phyloP scores from a whole-genome alignment of 2,113 vertebrate species.

The Melospiza georgiana region DNA sequence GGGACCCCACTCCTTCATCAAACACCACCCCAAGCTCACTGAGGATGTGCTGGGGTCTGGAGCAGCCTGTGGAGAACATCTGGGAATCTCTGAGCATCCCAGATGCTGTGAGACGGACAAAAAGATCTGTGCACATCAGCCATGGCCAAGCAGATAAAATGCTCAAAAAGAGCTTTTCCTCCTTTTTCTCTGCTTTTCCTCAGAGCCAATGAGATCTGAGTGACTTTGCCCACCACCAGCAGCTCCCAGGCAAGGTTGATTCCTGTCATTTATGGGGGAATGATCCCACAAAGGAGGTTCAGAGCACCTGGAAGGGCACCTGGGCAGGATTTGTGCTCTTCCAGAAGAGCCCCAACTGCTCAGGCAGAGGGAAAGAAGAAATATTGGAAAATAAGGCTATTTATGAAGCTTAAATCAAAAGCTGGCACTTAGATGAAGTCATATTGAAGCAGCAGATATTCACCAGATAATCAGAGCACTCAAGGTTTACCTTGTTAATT shows the following conservation, averaged over 20 bases:
- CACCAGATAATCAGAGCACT: not conserved
- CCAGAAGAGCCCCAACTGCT: not conserved
- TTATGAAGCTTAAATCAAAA: not conserved
- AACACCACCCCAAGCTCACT: not conserved
- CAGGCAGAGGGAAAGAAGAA: not conserved
- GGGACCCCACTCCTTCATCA: not conserved
- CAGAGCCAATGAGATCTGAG: not conserved
- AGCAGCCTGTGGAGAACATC: not conserved
- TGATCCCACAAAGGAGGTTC: not conserved
- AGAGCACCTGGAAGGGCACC: not conserved
- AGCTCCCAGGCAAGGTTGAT: not conserved
- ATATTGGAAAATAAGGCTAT: not conserved
- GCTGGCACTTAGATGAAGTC: not conserved
- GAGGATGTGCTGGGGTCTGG: accelerated
- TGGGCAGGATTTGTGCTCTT: not conserved
- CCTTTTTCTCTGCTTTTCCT: not conserved
- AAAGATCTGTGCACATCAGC: not conserved
- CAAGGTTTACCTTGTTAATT: not conserved
- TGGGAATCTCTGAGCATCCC: not conserved
- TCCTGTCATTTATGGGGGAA: accelerated
- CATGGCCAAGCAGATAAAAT: accelerated
- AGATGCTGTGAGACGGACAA: not conserved
- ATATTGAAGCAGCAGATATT: not conserved
- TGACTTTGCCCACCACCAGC: not conserved
- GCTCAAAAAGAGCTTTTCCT: not conserved